phyloP scores from a whole-genome alignment of 2,888 invertebrate genomes.

The Masnerella sp. region DNA sequence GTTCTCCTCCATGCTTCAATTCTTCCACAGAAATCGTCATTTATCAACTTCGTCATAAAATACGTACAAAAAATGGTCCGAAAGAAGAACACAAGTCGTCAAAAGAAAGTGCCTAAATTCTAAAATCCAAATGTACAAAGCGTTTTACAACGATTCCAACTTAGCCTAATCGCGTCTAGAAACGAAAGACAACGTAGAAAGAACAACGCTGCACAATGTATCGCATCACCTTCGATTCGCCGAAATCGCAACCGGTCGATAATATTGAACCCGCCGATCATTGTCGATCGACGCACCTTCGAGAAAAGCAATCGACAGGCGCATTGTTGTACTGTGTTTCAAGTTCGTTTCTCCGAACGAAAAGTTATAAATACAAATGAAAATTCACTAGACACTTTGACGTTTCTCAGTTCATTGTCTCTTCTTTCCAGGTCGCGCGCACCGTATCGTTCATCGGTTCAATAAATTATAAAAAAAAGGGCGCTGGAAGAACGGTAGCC shows the following conservation, averaged over 20 bases:
- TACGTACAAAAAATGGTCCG: constrained; percentile 36
- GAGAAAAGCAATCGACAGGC: constrained; percentile 54
- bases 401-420: constrained; percentile 55
- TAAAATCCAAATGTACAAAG: constrained; percentile 51
- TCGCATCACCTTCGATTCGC: constrained; percentile 36
- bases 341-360: constrained; percentile 71
- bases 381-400: constrained; percentile 32
- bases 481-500: constrained; percentile 55
- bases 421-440: constrained; percentile 63
- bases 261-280: constrained; percentile 23
- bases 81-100: neutral
- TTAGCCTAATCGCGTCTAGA: constrained; percentile 27
- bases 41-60: constrained; percentile 36
- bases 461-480: constrained; percentile 64
- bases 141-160: constrained; percentile 47
- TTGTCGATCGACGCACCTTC: constrained; percentile 7
- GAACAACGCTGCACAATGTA: constrained; percentile 45
- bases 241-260: constrained; percentile 21
- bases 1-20: constrained; percentile 39
- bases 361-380: constrained; percentile 75
- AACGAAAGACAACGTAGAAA: constrained; percentile 41
- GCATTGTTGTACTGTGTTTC: constrained; percentile 74
- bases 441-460: constrained; percentile 21
- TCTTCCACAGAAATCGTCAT: constrained; percentile 39
- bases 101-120: constrained; percentile 23